Percentiles rank a stretch among this genome's conserved stretches.
Conservation (phyloP, 2,113 vertebrate species). For the Misgurnus mizolepis region DNA sequence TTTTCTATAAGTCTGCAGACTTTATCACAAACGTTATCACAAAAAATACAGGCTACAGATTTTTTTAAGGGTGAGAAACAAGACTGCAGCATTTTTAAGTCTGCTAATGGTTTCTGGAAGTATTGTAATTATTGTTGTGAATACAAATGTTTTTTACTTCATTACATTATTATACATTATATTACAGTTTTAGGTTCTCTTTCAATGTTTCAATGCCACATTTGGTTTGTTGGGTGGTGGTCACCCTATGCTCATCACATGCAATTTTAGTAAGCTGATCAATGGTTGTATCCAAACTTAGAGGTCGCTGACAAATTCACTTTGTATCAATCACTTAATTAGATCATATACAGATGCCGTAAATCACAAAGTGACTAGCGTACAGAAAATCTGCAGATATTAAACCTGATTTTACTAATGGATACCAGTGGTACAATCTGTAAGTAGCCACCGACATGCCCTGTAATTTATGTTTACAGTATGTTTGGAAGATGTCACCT, state of each 20-base stretch:
- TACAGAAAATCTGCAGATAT: not conserved
- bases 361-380: conserved; percentile 15
- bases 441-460: not conserved
- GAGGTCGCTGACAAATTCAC: not conserved
- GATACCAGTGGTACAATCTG: not conserved
- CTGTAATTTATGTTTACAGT: conserved; percentile 12
- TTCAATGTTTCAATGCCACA: too few species aligned
- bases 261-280: not conserved
- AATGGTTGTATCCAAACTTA: conserved; percentile 1
- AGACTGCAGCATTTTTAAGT: too few species aligned
- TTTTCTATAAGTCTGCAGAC: too few species aligned
- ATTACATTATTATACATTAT: too few species aligned
- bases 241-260: not conserved
- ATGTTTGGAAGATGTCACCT: not conserved
- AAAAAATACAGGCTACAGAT: too few species aligned
- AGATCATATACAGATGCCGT: conserved; percentile 12
- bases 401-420: conserved; percentile 25
- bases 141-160: too few species aligned
- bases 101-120: too few species aligned
- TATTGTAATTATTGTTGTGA: too few species aligned
- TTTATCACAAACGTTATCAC: too few species aligned
- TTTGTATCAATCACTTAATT: conserved; percentile 30
- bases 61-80: too few species aligned
- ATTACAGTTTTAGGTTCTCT: too few species aligned
- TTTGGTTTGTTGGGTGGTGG: too few species aligned